Percentiles rank a stretch among this genome's conserved stretches.
Conservation (phyloP, 2,888 invertebrate species). For the Chalcis sispes region DNA sequence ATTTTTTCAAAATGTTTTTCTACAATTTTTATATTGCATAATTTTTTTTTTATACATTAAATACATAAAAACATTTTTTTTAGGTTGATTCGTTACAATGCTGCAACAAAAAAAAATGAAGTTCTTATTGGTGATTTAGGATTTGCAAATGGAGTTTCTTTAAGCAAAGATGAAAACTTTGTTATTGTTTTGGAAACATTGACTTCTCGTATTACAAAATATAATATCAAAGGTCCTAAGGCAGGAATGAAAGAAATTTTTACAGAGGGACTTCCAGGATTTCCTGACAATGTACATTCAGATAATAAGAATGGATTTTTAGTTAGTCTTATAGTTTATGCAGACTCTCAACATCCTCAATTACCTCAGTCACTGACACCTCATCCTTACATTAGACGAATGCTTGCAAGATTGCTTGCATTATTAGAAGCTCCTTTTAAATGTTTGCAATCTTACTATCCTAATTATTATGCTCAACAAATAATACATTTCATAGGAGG, state of each 20-base stretch:
- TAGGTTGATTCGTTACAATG: slow-evolving; percentile 89
- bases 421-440: slow-evolving; percentile 82
- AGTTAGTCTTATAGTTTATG: slow-evolving; percentile 79
- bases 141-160: slow-evolving; percentile 92
- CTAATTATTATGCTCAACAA: slow-evolving; percentile 81
- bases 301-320: slow-evolving; percentile 83
- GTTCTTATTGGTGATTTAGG: slow-evolving; percentile 86
- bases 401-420: slow-evolving; percentile 80
- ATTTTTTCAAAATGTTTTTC: no score
- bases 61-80: slow-evolving; percentile 29
- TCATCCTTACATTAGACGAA: slow-evolving; percentile 82
- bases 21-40: no score
- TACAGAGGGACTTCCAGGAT: slow-evolving; percentile 87
- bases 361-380: slow-evolving; percentile 78
- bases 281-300: slow-evolving; percentile 80
- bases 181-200: slow-evolving; percentile 87
- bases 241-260: slow-evolving; percentile 89
- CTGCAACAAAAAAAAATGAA: slow-evolving; percentile 85
- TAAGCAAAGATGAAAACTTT: slow-evolving; percentile 89
- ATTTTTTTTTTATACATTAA: no score
- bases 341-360: slow-evolving; percentile 80
- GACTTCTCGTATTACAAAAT: slow-evolving; percentile 83
- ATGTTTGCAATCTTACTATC: slow-evolving; percentile 80
- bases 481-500: slow-evolving; percentile 77
- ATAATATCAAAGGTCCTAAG: slow-evolving; percentile 88